phyloP scores from a whole-genome alignment of 1,140 invertebrate species.

The Rhopalosiphum padi region DNA sequence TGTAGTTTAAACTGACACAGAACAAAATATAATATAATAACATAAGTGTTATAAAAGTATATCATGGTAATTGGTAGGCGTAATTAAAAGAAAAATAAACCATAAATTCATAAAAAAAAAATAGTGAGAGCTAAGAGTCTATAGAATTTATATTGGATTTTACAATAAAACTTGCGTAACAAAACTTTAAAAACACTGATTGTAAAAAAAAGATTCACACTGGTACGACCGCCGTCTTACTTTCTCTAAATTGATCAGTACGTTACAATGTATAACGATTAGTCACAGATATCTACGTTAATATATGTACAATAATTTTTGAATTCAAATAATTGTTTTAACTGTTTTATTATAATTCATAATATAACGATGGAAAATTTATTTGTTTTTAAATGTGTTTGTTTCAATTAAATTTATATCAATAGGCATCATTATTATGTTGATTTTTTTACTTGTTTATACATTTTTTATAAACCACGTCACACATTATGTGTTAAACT shows the following conservation, averaged over 20 bases:
- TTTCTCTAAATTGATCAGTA: no score
- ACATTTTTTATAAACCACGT: background rate
- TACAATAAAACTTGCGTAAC: background rate
- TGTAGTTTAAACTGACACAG: no score
- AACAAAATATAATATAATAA: no score
- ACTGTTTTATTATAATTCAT: background rate
- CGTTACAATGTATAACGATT: no score
- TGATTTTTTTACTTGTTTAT: background rate
- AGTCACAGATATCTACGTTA: background rate
- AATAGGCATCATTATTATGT: background rate
- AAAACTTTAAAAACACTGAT: background rate
- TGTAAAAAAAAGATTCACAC: no score
- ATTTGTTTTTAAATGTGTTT: background rate
- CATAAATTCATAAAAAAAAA: no score
- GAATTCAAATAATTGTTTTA: background rate
- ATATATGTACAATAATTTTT: background rate
- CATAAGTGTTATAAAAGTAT: no score
- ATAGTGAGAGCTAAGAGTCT: background rate
- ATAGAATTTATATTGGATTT: background rate
- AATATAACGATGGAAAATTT: background rate
- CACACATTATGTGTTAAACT: background rate
- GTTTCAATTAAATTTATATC: background rate
- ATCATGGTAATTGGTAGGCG: no score
- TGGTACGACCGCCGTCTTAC: no score
- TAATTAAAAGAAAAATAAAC: no score